Percentiles rank a stretch among this genome's conserved stretches.
Evolutionary conservation across 2,888 invertebrate genomes (phyloP).

Genomic region (Drosophila mimetica): DNA sequence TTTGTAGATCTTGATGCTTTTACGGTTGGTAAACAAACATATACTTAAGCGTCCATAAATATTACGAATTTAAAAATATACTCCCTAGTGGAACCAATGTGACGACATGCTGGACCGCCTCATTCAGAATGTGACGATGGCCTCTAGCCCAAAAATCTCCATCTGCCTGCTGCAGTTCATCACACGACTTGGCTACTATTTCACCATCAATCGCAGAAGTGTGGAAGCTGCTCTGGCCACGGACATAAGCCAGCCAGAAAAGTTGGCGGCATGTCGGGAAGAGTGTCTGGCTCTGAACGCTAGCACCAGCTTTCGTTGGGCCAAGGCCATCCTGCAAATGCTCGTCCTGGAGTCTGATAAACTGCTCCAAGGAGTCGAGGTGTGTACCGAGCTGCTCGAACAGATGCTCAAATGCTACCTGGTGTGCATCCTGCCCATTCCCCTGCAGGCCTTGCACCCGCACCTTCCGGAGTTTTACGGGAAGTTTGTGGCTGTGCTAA

Average conservation of each 20-base stretch:
- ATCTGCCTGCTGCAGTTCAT: slow-evolving; percentile 73
- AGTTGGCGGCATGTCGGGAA: slow-evolving; percentile 53
- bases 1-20: slow-evolving; percentile 68
- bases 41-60: too few relatives aligned
- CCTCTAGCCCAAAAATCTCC: slow-evolving; percentile 63
- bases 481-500: slow-evolving; percentile 76
- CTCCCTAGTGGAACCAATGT: slow-evolving; percentile 80
- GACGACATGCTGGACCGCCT: slow-evolving; percentile 82
- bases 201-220: slow-evolving; percentile 70
- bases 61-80: background rate
- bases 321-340: slow-evolving; percentile 78
- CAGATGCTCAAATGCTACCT: slow-evolving; percentile 79
- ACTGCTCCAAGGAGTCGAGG: slow-evolving; percentile 63
- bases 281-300: slow-evolving; percentile 64
- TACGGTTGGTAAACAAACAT: slow-evolving; percentile 44
- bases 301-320: slow-evolving; percentile 81
- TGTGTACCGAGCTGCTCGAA: slow-evolving; percentile 61
- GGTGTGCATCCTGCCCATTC: slow-evolving; percentile 75
- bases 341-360: slow-evolving; percentile 79
- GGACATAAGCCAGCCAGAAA: slow-evolving; percentile 41
- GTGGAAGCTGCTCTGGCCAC: slow-evolving; percentile 53
- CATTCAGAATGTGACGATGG: slow-evolving; percentile 73
- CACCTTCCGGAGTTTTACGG: slow-evolving; percentile 75
- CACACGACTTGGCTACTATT: slow-evolving; percentile 69
- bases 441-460: slow-evolving; percentile 63